phyloP scores from a whole-genome alignment of 2,113 vertebrate species.

The Camelus dromedarius region DNA sequence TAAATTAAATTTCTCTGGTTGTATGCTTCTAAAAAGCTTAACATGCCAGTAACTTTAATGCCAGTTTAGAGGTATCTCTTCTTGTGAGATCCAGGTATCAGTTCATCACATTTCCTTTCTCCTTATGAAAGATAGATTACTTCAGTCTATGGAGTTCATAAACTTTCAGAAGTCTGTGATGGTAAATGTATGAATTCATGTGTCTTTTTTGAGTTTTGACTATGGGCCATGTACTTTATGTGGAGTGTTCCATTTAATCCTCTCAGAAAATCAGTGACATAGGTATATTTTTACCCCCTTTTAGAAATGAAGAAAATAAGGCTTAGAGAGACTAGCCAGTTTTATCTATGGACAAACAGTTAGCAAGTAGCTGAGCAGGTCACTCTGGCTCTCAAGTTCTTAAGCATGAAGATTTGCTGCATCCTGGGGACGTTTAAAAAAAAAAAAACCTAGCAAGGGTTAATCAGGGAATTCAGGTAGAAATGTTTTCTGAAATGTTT shows the following conservation, averaged over 20 bases:
- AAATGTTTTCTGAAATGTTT: slow-evolving; percentile 39
- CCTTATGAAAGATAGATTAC: slow-evolving; percentile 7
- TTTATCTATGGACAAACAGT: background rate
- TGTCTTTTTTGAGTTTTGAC: background rate
- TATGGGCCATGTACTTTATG: background rate
- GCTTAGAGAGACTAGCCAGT: background rate
- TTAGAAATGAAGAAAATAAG: slow-evolving; percentile 46
- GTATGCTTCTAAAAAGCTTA: slow-evolving; percentile 18
- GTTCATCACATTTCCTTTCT: background rate
- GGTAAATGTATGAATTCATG: background rate
- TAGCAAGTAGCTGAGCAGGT: slow-evolving; percentile 6
- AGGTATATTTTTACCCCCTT: background rate
- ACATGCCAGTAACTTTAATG: slow-evolving; percentile 4
- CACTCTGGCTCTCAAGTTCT: background rate
- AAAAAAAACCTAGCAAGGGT: background rate
- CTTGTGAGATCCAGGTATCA: background rate
- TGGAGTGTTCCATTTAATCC: background rate
- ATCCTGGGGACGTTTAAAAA: background rate
- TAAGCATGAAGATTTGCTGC: background rate
- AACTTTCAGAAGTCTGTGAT: slow-evolving; percentile 28
- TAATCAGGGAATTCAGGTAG: background rate
- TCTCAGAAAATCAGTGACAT: slow-evolving; percentile 26
- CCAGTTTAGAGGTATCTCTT: background rate
- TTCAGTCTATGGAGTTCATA: slow-evolving; percentile 14
- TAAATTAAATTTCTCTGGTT: slow-evolving; percentile 61